Conservation (phyloP, 2,797 vertebrate genomes). For the Acanthiza pusilla region DNA sequence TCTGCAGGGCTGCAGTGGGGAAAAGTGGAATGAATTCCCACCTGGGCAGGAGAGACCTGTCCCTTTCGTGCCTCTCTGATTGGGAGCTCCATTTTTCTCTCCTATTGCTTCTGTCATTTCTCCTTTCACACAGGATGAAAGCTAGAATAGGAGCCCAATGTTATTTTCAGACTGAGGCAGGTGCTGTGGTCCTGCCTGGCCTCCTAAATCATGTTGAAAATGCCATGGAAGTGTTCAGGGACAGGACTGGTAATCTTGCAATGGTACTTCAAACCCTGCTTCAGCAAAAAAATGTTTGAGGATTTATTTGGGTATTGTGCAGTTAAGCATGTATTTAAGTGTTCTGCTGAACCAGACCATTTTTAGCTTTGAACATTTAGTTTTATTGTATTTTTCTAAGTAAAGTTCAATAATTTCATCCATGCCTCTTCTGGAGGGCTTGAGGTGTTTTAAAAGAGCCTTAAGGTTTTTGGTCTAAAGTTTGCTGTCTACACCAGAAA, state of each 20-base stretch:
- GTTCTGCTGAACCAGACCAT: not conserved
- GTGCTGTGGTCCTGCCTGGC: not conserved
- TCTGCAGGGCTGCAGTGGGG: not conserved
- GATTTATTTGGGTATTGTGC: not conserved
- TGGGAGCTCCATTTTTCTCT: not conserved
- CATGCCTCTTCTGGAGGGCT: not conserved
- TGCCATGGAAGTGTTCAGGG: not conserved
- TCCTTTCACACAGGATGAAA: not conserved
- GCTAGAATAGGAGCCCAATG: not conserved
- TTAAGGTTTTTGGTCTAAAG: not conserved
- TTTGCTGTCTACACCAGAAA: not conserved
- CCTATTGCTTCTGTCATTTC: not conserved
- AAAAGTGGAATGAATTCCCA: not conserved
- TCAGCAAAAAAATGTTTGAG: not conserved
- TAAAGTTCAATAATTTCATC: not conserved
- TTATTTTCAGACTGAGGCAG: not conserved
- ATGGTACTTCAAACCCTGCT: not conserved
- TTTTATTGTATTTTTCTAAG: not conserved
- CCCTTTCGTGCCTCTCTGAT: fast-evolving
- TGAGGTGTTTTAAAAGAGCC: not conserved
- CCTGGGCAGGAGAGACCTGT: not conserved
- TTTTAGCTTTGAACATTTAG: not conserved
- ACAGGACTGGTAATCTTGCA: not conserved
- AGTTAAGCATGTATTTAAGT: not conserved
- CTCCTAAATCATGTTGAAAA: not conserved